Base-by-base conservation (phyloP, 2,113 vertebrate species). In the Peromyscus californicus region DNA sequence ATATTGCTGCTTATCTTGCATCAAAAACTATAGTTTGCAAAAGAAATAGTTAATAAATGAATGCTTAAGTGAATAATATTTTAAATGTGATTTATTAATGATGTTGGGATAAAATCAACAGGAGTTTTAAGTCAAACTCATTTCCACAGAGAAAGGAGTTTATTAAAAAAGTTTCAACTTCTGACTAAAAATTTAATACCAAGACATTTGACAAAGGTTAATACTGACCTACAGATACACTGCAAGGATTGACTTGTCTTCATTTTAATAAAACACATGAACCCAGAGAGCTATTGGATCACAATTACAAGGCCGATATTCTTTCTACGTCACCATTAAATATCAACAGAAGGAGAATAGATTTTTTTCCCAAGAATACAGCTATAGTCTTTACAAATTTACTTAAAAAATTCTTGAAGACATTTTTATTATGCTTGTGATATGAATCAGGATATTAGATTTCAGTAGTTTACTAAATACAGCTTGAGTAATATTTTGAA, bases 31-130 rank as follows among this genome's bases (percentile, higher is more conserved):
- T 12, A 63, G 19, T 75, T 91, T 29, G 6, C 70, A 96, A 95
- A 93, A 65, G 45, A 93, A 91, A 67, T 67, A 96, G 83, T 90
- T 67, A 96, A 87, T 90, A 79, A 86, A 75, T 29, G 29, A 94
- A 83, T 36, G 96, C 7, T 72, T 91, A 85, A 54, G 57, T 69
- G 15, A 85, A 86, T 84, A 70, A 90, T n/a, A 90, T 54, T 89
- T 75, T 51, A 87, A 94, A 11, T 93, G 10, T 36, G 1, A 72
- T 72, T 90, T 91, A 21, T 36, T 86, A 92, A 72, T 79, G 15
- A 89, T 78, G 36, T 54, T 31, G 12, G 19, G 78, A 36, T 42
- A 87, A 91, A 91, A 89, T 93, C 15, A 42, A 59, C 33, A 21
- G 33, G 39, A 54, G 7, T 78, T 86, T 93, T 83, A 89, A 61